phyloP scores from a whole-genome alignment of 1,140 invertebrate species.

The Drosophila bifasciata region DNA sequence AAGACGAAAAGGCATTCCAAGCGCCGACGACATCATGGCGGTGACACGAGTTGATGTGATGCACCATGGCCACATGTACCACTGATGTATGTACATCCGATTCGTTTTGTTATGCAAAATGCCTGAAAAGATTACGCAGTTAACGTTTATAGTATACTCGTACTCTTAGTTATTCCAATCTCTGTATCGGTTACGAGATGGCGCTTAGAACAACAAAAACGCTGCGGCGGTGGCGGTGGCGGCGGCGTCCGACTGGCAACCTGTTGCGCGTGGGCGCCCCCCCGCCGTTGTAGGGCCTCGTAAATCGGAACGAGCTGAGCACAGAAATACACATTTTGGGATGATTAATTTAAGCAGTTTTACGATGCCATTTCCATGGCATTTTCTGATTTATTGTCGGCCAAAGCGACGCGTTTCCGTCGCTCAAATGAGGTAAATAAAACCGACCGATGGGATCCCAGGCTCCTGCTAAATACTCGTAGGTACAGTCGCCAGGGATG shows the following conservation, averaged over 20 bases:
- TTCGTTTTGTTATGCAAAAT: conserved; percentile 69
- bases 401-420: conserved; percentile 64
- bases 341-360: conserved; percentile 84
- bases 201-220: conserved; percentile 46
- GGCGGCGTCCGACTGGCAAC: conserved; percentile 61
- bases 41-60: conserved; percentile 51
- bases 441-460: conserved; percentile 4
- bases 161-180: too few relatives aligned
- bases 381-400: conserved; percentile 75
- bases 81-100: too few relatives aligned
- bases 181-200: conserved; percentile 12
- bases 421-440: conserved; percentile 51
- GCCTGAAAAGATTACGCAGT: conserved; percentile 55
- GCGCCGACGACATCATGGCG: conserved; percentile 3
- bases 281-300: conserved; percentile 56
- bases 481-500: too few relatives aligned
- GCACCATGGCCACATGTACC: too few relatives aligned
- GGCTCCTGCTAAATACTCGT: too few relatives aligned
- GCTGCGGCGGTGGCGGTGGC: conserved; percentile 30
- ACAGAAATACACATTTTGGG: conserved; percentile 75
- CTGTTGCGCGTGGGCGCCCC: conserved; percentile 57
- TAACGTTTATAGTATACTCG: conserved; percentile 54
- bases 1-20: too few relatives aligned
- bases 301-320: conserved; percentile 71
- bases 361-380: conserved; percentile 80